Conservation (phyloP, 2,888 invertebrate species). For the Acholoe squamosa region DNA sequence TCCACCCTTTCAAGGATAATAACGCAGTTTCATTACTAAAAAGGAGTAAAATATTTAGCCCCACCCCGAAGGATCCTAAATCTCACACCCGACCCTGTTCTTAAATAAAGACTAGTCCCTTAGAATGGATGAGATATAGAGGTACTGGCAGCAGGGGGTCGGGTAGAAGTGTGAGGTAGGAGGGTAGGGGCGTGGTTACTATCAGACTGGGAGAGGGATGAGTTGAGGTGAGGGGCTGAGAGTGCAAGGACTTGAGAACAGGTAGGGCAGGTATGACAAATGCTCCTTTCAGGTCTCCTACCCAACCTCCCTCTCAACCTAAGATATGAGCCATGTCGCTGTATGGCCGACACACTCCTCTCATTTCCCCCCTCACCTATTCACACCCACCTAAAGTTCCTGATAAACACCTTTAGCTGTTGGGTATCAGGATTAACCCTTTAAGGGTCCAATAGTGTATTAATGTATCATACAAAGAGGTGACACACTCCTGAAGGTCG, state of each 20-base stretch:
- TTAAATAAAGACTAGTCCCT: too few species aligned
- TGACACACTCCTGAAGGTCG: too few species aligned
- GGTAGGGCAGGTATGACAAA: constrained; percentile 20
- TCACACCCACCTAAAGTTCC: too few species aligned
- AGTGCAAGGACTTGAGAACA: constrained; percentile 2
- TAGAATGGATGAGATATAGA: background rate
- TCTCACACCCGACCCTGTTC: background rate
- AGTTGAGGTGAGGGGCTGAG: background rate
- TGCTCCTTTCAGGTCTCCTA: background rate
- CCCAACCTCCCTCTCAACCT: background rate
- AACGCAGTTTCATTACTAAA: too few species aligned
- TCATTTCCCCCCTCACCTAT: too few species aligned
- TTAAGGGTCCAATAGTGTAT: too few species aligned
- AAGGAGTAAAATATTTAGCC: too few species aligned
- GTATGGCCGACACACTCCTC: background rate
- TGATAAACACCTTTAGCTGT: too few species aligned
- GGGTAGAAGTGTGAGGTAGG: background rate
- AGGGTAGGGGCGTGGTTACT: background rate
- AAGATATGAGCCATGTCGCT: constrained; percentile 12
- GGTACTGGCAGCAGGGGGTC: background rate
- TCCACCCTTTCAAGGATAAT: too few species aligned
- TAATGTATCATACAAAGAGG: too few species aligned
- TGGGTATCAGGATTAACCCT: too few species aligned
- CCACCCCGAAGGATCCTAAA: too few species aligned
- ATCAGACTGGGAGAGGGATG: background rate